These are phyloP conservation scores for Nymphalis io DNA, from an alignment of 1,140 invertebrate species.

Conservation along the genomic window DNA sequence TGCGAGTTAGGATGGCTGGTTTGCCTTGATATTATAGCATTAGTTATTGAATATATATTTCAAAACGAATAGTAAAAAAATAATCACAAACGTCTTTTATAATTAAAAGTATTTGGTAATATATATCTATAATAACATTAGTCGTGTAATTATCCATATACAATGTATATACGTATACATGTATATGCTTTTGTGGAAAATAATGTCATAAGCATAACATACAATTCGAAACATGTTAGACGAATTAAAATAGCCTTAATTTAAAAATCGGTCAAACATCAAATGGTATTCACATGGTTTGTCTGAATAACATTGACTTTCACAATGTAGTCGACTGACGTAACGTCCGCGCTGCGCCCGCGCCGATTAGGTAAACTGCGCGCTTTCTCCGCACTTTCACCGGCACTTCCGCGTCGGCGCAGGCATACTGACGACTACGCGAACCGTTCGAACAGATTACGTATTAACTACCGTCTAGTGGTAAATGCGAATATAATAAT, in stretches of 20 bases:
- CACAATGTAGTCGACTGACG: slow-evolving; percentile 56
- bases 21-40: not conserved
- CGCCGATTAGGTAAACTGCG: slow-evolving; percentile 71
- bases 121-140: too few relatives aligned
- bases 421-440: slow-evolving; percentile 1
- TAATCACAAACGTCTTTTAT: not conserved
- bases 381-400: slow-evolving; percentile 79
- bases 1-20: slow-evolving; percentile 8
- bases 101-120: too few relatives aligned
- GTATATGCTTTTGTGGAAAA: too few relatives aligned
- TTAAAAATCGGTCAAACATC: slow-evolving; percentile 1
- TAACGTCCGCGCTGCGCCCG: slow-evolving; percentile 48
- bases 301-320: slow-evolving; percentile 76
- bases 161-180: too few relatives aligned
- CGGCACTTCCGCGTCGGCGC: slow-evolving; percentile 63
- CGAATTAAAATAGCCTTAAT: too few relatives aligned
- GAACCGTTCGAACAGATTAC: slow-evolving; percentile 29
- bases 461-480: slow-evolving; percentile 19
- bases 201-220: too few relatives aligned
- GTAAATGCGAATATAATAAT: slow-evolving; percentile 5
- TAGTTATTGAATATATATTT: not conserved
- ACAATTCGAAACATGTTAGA: too few relatives aligned
- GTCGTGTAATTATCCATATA: too few relatives aligned
- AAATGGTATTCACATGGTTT: slow-evolving; percentile 20
- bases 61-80: not conserved